A percentile compares a stretch with the other conserved stretches of the same genome.
Conservation (phyloP, 2,797 vertebrate genomes). For the Philypnodon macrostomus region DNA sequence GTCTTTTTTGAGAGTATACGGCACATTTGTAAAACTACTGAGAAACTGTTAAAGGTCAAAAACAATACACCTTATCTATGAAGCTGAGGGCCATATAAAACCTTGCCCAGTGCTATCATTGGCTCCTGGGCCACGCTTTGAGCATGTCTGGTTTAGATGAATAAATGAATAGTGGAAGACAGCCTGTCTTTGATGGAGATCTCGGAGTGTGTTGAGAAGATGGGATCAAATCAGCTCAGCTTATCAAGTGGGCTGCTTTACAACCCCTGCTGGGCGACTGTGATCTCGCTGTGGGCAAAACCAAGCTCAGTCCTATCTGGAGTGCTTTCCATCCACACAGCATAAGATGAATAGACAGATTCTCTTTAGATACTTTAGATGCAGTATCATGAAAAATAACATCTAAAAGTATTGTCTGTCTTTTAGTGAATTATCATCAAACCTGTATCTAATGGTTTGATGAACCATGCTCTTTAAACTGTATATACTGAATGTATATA, state of each 20-base stretch:
- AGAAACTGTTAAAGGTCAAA: too few species aligned
- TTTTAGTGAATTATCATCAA: too few species aligned
- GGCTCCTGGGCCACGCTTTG: too few species aligned
- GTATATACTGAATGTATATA: too few species aligned
- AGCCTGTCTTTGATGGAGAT: constrained; percentile 48
- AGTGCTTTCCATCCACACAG: constrained; percentile 41
- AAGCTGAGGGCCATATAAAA: not conserved
- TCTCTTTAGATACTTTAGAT: constrained; percentile 51
- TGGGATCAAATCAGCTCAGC: constrained; percentile 64
- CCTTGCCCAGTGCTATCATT: too few species aligned
- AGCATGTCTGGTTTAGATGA: too few species aligned
- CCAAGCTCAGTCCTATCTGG: constrained; percentile 47
- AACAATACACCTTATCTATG: too few species aligned
- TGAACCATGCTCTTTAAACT: too few species aligned
- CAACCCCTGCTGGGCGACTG: constrained; percentile 51
- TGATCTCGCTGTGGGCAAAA: constrained; percentile 56
- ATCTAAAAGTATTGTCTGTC: too few species aligned
- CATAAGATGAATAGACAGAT: constrained; percentile 55
- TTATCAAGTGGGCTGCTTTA: constrained; percentile 61
- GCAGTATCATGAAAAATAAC: constrained; percentile 26
- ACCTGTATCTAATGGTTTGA: too few species aligned
- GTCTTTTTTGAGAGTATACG: too few species aligned
- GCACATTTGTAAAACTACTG: too few species aligned
- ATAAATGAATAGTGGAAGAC: constrained; percentile 20
- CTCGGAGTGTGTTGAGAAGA: constrained; percentile 41